Conservation (phyloP, 2,113 vertebrate species). For the Syngnathus scovelli region DNA sequence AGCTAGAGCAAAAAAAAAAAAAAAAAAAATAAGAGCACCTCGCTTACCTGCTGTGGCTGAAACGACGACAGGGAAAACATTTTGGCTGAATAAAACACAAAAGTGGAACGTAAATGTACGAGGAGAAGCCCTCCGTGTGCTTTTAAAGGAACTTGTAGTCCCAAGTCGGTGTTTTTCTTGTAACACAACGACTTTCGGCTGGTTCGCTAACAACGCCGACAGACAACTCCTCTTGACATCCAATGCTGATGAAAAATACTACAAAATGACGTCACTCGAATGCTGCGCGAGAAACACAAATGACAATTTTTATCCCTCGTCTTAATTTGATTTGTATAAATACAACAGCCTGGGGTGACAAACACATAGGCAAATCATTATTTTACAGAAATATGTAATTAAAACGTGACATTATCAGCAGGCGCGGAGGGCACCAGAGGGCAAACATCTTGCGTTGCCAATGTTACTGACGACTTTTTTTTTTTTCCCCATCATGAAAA, state of each 20-base stretch:
- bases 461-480: too few species aligned
- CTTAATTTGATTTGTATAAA: too few species aligned
- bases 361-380: too few species aligned
- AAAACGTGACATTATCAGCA: too few species aligned
- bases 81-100: constrained; percentile 4
- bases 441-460: too few species aligned
- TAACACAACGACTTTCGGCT: constrained; percentile 53
- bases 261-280: not conserved
- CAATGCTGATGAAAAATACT: constrained; percentile 28
- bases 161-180: constrained; percentile 10
- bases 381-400: too few species aligned
- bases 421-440: too few species aligned
- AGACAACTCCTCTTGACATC: constrained; percentile 14
- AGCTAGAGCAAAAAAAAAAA: not conserved
- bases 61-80: constrained; percentile 69
- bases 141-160: not conserved
- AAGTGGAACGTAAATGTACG: not conserved
- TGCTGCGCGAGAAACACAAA: not conserved
- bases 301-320: too few species aligned
- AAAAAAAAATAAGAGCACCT: constrained; percentile 1
- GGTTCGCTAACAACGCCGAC: constrained; percentile 17
- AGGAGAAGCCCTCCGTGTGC: constrained; percentile 18
- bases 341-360: too few species aligned
- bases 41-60: constrained; percentile 67
- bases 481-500: too few species aligned